These are phyloP conservation scores for Sweltsa coloradensis DNA, from an alignment of 1,140 invertebrate genomes.

Conservation along the genomic window DNA sequence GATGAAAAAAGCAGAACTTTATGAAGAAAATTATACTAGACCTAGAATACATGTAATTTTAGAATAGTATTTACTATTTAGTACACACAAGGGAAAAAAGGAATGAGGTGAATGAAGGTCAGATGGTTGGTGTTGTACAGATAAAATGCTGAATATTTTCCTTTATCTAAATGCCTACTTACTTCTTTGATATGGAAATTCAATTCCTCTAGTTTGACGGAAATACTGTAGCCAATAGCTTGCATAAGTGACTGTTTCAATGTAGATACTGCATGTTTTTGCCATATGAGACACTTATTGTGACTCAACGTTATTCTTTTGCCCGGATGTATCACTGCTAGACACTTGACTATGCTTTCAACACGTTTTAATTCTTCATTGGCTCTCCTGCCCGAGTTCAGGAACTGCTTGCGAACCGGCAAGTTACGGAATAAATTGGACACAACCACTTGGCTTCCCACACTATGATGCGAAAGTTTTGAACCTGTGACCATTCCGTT, in stretches of 20 bases:
- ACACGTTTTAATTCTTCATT: conserved; percentile 45
- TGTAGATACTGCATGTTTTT: conserved; percentile 33
- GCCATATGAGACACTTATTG: conserved; percentile 39
- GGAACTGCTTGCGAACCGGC: conserved; percentile 46
- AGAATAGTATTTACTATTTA: too few species aligned
- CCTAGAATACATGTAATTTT: too few species aligned
- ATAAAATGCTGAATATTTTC: too few species aligned
- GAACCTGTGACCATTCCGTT: conserved; percentile 34
- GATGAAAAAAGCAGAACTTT: too few species aligned
- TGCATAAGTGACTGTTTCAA: conserved; percentile 31
- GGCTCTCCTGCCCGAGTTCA: conserved; percentile 33
- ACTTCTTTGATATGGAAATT: neutral
- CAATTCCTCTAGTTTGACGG: conserved; percentile 15
- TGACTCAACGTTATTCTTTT: conserved; percentile 37
- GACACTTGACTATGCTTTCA: conserved; percentile 40
- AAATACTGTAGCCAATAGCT: conserved; percentile 33
- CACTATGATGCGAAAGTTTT: conserved; percentile 33
- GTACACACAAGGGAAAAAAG: too few species aligned
- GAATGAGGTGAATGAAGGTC: too few species aligned
- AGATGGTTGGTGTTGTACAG: too few species aligned
- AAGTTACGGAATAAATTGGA: conserved; percentile 43
- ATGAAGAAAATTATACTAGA: too few species aligned
- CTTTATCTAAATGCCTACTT: too few species aligned
- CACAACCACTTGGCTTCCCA: conserved; percentile 45
- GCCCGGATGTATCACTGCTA: conserved; percentile 37